Conservation (phyloP, 1,140 invertebrate genomes). For the Leptoteleia sp. region DNA sequence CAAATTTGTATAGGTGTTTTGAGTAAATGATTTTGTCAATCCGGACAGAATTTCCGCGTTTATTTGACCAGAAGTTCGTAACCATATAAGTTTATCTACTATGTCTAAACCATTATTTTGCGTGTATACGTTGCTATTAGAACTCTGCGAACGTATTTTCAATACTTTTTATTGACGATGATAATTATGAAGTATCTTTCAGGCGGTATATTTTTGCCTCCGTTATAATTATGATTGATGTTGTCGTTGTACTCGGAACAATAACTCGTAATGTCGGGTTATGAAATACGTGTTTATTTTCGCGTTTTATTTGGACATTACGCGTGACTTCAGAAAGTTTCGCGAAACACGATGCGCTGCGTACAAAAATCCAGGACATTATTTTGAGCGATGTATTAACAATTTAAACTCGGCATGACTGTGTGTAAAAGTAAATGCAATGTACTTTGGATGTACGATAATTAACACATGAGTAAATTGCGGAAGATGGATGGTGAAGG, state of each 20-base stretch:
- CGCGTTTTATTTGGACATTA: conserved; percentile 2
- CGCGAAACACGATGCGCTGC: too few relatives aligned
- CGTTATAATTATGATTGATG: conserved; percentile 13
- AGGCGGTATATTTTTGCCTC: background rate
- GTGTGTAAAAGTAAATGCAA: conserved; percentile 23
- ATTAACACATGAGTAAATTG: conserved; percentile 49
- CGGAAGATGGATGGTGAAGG: conserved; percentile 53
- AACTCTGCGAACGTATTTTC: background rate
- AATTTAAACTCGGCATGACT: conserved; percentile 19
- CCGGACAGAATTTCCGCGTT: too few relatives aligned
- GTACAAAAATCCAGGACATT: conserved; percentile 2
- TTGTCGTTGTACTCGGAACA: background rate
- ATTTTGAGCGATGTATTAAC: conserved; percentile 28
- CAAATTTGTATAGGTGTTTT: too few relatives aligned
- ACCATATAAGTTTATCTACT: too few relatives aligned
- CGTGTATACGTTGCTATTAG: too few relatives aligned
- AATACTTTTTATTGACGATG: conserved; percentile 15
- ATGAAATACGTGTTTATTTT: conserved; percentile 2
- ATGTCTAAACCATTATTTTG: too few relatives aligned
- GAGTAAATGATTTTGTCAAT: too few relatives aligned
- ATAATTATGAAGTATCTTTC: conserved; percentile 13
- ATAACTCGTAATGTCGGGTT: conserved; percentile 5
- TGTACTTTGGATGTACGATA: conserved; percentile 34
- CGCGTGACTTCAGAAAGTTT: too few relatives aligned
- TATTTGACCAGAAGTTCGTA: too few relatives aligned